Percentiles rank a stretch among this genome's conserved stretches.
phyloP scores from a whole-genome alignment of 2,113 vertebrate genomes.

The Melanerpes formicivorus region DNA sequence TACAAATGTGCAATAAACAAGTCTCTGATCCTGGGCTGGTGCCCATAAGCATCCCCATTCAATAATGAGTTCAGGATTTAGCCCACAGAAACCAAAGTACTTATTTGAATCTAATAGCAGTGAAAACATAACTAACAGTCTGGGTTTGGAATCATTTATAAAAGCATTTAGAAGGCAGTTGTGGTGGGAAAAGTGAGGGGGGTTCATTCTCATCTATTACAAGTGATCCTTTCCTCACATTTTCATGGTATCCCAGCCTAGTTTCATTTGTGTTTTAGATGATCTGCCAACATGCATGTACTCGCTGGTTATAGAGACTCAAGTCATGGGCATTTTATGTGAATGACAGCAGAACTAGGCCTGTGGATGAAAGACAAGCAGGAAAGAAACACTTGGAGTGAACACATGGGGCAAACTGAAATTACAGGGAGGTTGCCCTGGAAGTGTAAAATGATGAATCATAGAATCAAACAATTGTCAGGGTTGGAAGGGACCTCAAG shows the following conservation, averaged over 20 bases:
- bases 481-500: too few species aligned
- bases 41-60: neutral
- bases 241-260: neutral
- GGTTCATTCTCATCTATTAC: neutral
- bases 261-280: neutral
- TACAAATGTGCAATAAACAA: neutral
- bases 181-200: neutral
- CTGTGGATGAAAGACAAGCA: neutral
- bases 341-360: neutral
- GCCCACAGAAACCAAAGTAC: neutral
- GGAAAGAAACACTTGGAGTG: neutral
- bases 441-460: neutral
- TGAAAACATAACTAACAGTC: constrained; percentile 19
- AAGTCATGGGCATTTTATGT: neutral
- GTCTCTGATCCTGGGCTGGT: neutral
- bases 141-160: constrained; percentile 19
- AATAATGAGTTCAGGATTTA: neutral
- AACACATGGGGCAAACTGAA: neutral
- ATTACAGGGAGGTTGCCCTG: neutral
- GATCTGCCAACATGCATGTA: neutral
- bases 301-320: neutral
- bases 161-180: neutral
- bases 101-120: neutral
- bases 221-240: neutral
- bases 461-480: too few species aligned